Percentiles rank a stretch among this genome's conserved stretches.
phyloP scores from a whole-genome alignment of 1,140 invertebrate species.

The Trichonephila inaurata region DNA sequence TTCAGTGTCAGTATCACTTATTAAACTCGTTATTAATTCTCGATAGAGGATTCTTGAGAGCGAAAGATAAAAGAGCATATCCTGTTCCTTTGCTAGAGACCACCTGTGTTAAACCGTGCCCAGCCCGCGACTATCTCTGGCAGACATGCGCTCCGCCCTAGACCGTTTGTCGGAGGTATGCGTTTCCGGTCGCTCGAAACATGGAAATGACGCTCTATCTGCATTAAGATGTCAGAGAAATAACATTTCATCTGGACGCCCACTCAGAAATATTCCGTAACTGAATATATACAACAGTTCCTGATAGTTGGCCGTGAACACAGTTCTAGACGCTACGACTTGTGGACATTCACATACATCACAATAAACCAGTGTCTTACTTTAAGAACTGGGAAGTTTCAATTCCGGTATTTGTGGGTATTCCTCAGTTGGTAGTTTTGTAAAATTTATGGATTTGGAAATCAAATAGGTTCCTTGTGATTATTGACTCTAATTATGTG shows the following conservation, averaged over 20 bases:
- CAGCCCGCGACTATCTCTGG: not conserved
- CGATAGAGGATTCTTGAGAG: not conserved
- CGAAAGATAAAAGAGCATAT: not conserved
- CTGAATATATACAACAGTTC: not conserved
- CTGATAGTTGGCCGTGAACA: not conserved
- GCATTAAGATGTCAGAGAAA: conserved; percentile 27
- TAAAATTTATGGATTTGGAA: too few relatives aligned
- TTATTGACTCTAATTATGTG: too few relatives aligned
- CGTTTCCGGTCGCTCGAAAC: conserved; percentile 19
- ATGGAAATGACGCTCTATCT: not conserved
- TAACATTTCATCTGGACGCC: conserved; percentile 9
- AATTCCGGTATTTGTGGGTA: too few relatives aligned
- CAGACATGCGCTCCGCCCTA: conserved; percentile 34
- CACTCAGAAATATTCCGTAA: not conserved
- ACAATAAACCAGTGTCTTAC: too few relatives aligned
- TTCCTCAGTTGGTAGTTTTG: too few relatives aligned
- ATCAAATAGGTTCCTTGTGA: too few relatives aligned
- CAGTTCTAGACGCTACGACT: too few relatives aligned
- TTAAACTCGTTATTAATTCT: conserved; percentile 13
- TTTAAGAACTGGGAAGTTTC: too few relatives aligned
- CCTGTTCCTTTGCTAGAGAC: not conserved
- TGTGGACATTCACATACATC: too few relatives aligned
- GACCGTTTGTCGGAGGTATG: conserved; percentile 15
- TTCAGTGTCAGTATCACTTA: not conserved
- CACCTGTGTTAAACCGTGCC: conserved; percentile 44